Evolutionary conservation across 2,797 vertebrate species (phyloP), one percentile per base, ranked within the genome.

Genomic region (Lagodon rhomboides): DNA sequence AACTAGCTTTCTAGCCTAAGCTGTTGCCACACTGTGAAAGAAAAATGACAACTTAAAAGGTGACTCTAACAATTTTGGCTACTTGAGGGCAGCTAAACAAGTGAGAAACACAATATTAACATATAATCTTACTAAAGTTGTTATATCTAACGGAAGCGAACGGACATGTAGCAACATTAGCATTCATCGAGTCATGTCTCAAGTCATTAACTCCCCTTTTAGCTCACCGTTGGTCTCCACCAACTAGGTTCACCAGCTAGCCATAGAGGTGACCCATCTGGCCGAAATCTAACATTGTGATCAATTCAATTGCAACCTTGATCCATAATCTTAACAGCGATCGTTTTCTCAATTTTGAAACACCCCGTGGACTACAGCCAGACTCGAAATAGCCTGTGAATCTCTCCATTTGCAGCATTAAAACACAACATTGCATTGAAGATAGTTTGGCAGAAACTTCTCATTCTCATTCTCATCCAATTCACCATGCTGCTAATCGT

Each of bases 191-290:
- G 16, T 25, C 13, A 6, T 47, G 8, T n/a, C 2, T 34, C 11
- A 51, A 7, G 46, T 38, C 38, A 18, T 43, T 11, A 3, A n/a
- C 16, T 23, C 0, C 23, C 3, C 5, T 55, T 55, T 54, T 22
- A n/a, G 38, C n/a, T 62, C 56, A 18, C 8, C 16, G 51, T 65
- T 67, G 27, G 44, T 56, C 44, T 67, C 23, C 17, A 74, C 15
- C 47, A 61, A 51, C 20, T 46, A 18, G 50, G 18, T 18, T 70
- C 17, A 70, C 17, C 8, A 53, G 41, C 25, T 49, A 10, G 9
- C 34, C 34, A 38, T 38, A 38, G 38, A 2, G 38, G 38, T 38
- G 8, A 38, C 0, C 11, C 9, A 38, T 38, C 38, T 7, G 10
- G 9, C 9, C 38, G 11, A 38, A 38, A 38, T 11, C 10, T 3